Conservation (phyloP, 1,140 invertebrate genomes). For the Globodera ellingtonae region DNA sequence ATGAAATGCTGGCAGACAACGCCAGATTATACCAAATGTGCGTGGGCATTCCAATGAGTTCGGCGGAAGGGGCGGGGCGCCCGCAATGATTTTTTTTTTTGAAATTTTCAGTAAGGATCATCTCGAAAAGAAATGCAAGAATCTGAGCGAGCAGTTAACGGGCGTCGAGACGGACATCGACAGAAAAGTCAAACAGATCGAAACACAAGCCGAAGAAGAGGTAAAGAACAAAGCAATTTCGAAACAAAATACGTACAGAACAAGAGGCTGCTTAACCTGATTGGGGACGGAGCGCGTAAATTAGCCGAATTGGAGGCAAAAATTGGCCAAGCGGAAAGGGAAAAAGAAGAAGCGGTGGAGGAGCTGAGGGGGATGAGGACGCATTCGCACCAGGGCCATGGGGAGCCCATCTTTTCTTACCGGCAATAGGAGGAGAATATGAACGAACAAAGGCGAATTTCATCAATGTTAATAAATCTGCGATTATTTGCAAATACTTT, state of each 20-base stretch:
- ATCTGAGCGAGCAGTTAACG: neutral
- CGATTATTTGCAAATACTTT: too few relatives aligned
- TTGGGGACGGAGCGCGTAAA: neutral
- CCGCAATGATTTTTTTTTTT: neutral
- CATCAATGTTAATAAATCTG: too few relatives aligned
- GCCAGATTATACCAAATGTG: slow-evolving; percentile 21
- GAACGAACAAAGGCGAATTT: neutral
- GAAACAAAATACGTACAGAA: neutral
- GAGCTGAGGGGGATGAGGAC: neutral
- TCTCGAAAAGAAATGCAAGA: slow-evolving; percentile 19
- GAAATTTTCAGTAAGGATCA: slow-evolving; percentile 24
- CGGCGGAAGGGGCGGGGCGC: neutral
- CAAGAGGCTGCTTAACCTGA: neutral
- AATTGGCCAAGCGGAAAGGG: slow-evolving; percentile 16
- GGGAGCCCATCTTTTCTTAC: slow-evolving; percentile 17
- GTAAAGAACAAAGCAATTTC: neutral
- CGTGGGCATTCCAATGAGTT: too few relatives aligned
- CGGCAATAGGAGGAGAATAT: neutral
- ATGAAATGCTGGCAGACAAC: slow-evolving; percentile 18
- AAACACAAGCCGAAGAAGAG: neutral
- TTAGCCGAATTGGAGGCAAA: slow-evolving; percentile 10
- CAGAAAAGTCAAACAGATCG: neutral
- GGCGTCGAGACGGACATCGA: neutral
- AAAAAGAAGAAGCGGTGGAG: slow-evolving; percentile 4
- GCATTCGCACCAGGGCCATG: slow-evolving; percentile 13